These are phyloP conservation scores for Drosophila hawaiiensis DNA, from an alignment of 2,888 invertebrate species.

Conservation along the genomic window DNA sequence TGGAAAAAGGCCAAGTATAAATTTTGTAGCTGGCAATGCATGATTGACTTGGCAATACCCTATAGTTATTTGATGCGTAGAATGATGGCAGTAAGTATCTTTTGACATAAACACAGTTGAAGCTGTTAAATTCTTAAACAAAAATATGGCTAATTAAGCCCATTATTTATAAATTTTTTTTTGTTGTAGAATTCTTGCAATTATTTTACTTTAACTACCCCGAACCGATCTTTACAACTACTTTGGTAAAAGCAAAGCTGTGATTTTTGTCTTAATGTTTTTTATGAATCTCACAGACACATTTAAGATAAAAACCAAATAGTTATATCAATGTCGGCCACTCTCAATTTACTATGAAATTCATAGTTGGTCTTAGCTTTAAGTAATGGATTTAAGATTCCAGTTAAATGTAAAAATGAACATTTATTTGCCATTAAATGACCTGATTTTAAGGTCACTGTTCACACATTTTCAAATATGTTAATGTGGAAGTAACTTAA, in stretches of 20 bases:
- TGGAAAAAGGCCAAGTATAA: slow-evolving; percentile 27
- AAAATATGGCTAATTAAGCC: too few relatives aligned
- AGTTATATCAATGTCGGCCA: neutral
- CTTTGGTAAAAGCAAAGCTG: neutral
- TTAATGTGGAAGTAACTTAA: neutral
- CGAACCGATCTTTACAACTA: neutral
- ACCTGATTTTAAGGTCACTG: neutral
- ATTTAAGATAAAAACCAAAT: neutral
- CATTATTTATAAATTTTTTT: too few relatives aligned
- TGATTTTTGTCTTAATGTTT: neutral
- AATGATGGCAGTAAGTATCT: neutral
- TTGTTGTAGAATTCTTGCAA: neutral
- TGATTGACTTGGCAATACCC: slow-evolving; percentile 32
- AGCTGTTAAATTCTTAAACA: too few relatives aligned
- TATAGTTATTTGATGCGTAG: neutral
- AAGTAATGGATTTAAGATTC: neutral
- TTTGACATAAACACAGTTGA: neutral
- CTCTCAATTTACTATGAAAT: neutral
- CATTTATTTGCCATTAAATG: neutral
- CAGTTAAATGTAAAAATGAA: neutral
- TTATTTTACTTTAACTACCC: neutral
- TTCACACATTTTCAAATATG: neutral
- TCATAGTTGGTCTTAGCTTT: neutral
- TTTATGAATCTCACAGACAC: neutral
- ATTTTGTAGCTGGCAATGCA: neutral